A percentile compares a stretch with the other conserved stretches of the same genome.
Evolutionary conservation across 2,113 vertebrate genomes (phyloP).

Genomic region (Cairina moschata): DNA sequence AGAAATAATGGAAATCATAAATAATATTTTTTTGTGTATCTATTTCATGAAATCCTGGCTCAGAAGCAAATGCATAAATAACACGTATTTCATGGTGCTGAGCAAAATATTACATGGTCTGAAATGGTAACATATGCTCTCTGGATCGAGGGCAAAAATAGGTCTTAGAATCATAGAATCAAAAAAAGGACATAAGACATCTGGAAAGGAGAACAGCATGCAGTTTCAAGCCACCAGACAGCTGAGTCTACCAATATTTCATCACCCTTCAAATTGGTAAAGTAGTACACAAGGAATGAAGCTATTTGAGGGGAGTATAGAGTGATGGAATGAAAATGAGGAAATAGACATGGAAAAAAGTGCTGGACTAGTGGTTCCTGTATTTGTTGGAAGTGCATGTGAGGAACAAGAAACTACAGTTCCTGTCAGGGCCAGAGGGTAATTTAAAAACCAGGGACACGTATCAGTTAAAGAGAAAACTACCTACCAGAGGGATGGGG

Average conservation of each 20-base stretch:
- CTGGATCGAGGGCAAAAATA: neutral
- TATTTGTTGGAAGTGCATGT: neutral
- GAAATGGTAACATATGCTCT: neutral
- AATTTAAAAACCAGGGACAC: neutral
- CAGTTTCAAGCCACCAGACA: neutral
- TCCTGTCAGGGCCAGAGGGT: neutral
- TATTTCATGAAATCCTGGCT: neutral
- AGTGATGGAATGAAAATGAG: neutral
- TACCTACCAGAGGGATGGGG: neutral
- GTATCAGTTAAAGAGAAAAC: neutral
- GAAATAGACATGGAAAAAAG: neutral
- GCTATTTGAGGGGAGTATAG: neutral
- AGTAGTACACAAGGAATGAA: neutral
- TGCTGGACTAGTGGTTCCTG: neutral
- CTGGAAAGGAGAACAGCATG: neutral
- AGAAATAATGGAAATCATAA: neutral
- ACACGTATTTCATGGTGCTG: neutral
- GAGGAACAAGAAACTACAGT: neutral
- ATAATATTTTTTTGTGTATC: neutral
- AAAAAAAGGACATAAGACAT: neutral
- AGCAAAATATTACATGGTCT: neutral
- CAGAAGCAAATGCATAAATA: neutral
- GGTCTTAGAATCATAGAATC: neutral
- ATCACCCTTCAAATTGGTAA: neutral
- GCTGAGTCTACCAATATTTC: neutral